phyloP scores from a whole-genome alignment of 2,888 invertebrate genomes.

The Macrophya annulata region DNA sequence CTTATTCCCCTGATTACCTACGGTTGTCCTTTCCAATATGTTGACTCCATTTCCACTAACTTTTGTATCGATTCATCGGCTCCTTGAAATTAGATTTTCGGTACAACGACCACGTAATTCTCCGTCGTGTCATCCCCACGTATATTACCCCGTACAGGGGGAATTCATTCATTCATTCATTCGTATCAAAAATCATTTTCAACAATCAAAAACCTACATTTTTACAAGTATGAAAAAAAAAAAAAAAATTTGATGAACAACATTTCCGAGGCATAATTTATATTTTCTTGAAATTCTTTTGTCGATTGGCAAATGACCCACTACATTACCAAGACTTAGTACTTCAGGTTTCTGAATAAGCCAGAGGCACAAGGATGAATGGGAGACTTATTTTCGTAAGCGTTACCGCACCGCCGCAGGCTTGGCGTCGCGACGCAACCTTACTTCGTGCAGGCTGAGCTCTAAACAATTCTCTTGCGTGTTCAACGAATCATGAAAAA shows the following conservation, averaged over 20 bases:
- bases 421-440: constrained; percentile 18
- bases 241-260: neutral
- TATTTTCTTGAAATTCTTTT: neutral
- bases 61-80: constrained; percentile 18
- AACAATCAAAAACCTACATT: neutral
- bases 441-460: neutral
- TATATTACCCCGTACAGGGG: neutral
- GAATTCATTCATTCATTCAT: neutral
- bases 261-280: neutral
- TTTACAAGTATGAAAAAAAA: neutral
- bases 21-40: constrained; percentile 28
- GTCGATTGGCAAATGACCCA: neutral
- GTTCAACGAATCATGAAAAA: constrained; percentile 15
- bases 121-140: constrained; percentile 1
- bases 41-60: constrained; percentile 28
- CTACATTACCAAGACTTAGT: neutral
- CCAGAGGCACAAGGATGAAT: constrained; percentile 33
- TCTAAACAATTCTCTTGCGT: constrained; percentile 1
- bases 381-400: constrained; percentile 34
- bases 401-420: constrained; percentile 35
- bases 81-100: constrained; percentile 32
- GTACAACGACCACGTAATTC: constrained; percentile 12
- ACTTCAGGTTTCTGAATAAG: neutral
- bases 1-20: constrained; percentile 34
- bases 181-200: neutral